Conservation (phyloP, 2,797 vertebrate species). For the Crossoptilon crossoptilon region DNA sequence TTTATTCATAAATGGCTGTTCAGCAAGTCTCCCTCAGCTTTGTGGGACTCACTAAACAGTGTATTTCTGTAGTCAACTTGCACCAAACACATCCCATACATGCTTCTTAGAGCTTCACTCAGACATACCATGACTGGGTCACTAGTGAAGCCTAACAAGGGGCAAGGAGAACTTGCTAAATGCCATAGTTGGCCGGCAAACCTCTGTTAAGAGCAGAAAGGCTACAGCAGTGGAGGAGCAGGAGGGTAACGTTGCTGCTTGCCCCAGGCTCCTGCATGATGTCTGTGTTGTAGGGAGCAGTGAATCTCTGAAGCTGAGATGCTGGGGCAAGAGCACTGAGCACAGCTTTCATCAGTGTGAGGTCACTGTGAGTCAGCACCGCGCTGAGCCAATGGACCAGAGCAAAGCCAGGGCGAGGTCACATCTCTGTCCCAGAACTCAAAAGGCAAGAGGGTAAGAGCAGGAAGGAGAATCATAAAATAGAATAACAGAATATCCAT, state of each 20-base stretch:
- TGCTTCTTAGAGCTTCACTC: neutral
- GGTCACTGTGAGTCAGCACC: neutral
- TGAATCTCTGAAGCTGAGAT: neutral
- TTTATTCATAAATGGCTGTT: conserved; percentile 48
- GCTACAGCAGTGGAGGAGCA: neutral
- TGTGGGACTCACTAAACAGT: neutral
- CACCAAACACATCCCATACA: accelerated
- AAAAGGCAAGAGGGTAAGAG: neutral
- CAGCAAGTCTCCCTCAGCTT: neutral
- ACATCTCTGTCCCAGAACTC: neutral
- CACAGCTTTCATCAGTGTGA: neutral
- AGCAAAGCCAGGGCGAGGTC: neutral
- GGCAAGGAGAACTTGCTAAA: neutral
- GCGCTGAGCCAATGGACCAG: neutral
- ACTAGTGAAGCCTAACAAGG: neutral
- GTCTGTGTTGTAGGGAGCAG: neutral
- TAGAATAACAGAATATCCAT: too few species aligned
- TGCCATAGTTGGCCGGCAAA: neutral
- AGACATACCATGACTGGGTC: accelerated
- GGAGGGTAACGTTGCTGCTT: neutral
- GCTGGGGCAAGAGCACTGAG: accelerated
- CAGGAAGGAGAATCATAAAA: neutral
- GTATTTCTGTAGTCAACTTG: neutral
- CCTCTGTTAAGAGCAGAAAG: neutral
- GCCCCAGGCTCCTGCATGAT: accelerated